These are phyloP conservation scores for Plestiodon gilberti DNA, from an alignment of 2,113 vertebrate genomes.

Conservation along the genomic window DNA sequence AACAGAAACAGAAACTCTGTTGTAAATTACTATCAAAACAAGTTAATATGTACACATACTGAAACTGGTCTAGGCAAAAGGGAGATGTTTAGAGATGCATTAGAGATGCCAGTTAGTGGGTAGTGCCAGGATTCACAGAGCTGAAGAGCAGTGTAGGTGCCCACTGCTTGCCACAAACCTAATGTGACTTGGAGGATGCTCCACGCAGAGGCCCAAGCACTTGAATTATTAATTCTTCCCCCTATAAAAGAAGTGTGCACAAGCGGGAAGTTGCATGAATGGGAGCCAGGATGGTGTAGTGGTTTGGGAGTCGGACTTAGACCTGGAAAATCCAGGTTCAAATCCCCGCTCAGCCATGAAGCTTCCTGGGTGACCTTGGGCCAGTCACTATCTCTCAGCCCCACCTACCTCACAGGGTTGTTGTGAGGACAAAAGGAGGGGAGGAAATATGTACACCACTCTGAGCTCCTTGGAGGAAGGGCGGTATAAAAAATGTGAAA, in stretches of 20 bases:
- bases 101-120: not conserved
- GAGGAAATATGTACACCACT: too few species aligned
- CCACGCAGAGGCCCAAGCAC: not conserved
- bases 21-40: not conserved
- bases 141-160: not conserved
- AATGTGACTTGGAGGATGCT: not conserved
- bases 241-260: not conserved
- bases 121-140: not conserved
- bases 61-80: not conserved
- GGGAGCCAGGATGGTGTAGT: too few species aligned
- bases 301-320: too few species aligned
- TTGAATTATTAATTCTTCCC: not conserved
- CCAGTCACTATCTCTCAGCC: too few species aligned
- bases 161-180: not conserved
- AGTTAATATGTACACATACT: fast-evolving
- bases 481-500: too few species aligned
- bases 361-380: too few species aligned
- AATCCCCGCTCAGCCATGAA: too few species aligned
- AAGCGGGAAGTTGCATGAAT: not conserved
- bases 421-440: too few species aligned
- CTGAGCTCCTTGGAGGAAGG: too few species aligned
- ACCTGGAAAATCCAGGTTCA: too few species aligned
- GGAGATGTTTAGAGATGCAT: not conserved
- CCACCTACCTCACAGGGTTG: too few species aligned
- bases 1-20: constrained; percentile 61